Base-by-base conservation (phyloP, 2,113 vertebrate genomes). In the Lepus americanus region DNA sequence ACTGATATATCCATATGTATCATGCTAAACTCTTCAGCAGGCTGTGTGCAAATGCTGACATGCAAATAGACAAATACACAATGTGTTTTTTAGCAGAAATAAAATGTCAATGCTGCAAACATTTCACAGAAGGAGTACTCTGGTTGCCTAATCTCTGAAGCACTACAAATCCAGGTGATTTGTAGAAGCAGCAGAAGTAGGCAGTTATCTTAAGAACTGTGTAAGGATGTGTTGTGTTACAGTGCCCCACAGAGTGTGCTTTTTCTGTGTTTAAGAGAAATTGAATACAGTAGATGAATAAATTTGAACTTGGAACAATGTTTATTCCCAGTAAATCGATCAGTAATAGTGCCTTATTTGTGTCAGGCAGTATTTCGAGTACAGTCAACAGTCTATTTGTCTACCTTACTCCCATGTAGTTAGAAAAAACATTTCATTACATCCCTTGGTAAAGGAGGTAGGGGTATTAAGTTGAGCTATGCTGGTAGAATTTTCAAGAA, bases 11-110 rank as follows among this genome's bases (percentile, higher is more conserved):
- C 95, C 9, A n/a, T 20, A 59, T 16, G 55, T 17, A 94, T 94
- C 98, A 98, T 98, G 98, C 98, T 98, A 97, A 98, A 96, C 96
- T 94, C 97, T 69, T 80, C 97, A 97, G 97, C 98, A 39, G 97
- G 97, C 97, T 85, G 67, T 94, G 90, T 95, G 97, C 94, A 95
- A 95, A 97, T 90, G 95, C 77, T 94, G 97, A 98, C 98, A 98
- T 97, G 98, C 98, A 98, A 96, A 98, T 79, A 96, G 95, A 51
- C 97, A 98, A 95, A 97, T 85, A 96, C 49, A 94, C 69, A 85
- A 90, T 55, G 92, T 96, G 96, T 69, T 67, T 97, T 96, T 95
- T 93, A 94, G 87, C 89, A 87, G 80, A 97, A 97, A 97, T 5
- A 0, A 72, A 92, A 96, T 81, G 88, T 94, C 92, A 97, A 97